These are phyloP conservation scores for Semotilus atromaculatus DNA, from an alignment of 2,797 vertebrate species.

Conservation along the genomic window DNA sequence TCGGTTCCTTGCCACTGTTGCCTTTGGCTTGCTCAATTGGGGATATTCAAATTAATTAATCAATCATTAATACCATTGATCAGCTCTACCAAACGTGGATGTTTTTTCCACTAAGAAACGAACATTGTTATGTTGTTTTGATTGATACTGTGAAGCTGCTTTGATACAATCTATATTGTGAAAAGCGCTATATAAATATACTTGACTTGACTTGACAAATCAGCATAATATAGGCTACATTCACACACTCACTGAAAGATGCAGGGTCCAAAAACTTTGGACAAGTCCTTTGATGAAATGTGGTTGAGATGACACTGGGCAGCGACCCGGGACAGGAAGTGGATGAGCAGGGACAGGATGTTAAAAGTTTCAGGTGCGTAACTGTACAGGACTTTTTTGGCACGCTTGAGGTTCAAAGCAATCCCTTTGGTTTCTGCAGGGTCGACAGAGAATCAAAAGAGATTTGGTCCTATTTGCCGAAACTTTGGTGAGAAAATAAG, in stretches of 20 bases:
- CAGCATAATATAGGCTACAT: neutral
- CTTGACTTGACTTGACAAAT: too few species aligned
- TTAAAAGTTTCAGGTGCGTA: conserved; percentile 75
- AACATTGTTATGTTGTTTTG: too few species aligned
- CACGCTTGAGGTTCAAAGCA: conserved; percentile 61
- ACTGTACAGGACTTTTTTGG: conserved; percentile 70
- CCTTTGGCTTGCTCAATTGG: too few species aligned
- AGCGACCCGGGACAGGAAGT: conserved; percentile 80
- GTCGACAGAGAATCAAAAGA: neutral
- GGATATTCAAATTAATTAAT: too few species aligned
- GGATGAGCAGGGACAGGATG: conserved; percentile 78
- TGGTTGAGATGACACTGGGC: conserved; percentile 78
- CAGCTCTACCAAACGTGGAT: too few species aligned
- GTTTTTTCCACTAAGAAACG: too few species aligned
- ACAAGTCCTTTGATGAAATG: conserved; percentile 83
- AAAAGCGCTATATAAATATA: too few species aligned
- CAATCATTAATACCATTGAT: too few species aligned
- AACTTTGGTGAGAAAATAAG: neutral
- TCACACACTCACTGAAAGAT: conserved; percentile 79
- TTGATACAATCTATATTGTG: too few species aligned
- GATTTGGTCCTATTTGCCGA: neutral
- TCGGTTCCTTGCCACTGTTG: too few species aligned
- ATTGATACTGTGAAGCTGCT: too few species aligned
- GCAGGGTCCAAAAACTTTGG: conserved; percentile 81
- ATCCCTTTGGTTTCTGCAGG: conserved; percentile 59